A percentile compares a stretch with the other conserved stretches of the same genome.
These are phyloP conservation scores for Hippasteria phrygiana DNA, from an alignment of 53 echinoderm and acorn worm genomes.

Conservation along the genomic window DNA sequence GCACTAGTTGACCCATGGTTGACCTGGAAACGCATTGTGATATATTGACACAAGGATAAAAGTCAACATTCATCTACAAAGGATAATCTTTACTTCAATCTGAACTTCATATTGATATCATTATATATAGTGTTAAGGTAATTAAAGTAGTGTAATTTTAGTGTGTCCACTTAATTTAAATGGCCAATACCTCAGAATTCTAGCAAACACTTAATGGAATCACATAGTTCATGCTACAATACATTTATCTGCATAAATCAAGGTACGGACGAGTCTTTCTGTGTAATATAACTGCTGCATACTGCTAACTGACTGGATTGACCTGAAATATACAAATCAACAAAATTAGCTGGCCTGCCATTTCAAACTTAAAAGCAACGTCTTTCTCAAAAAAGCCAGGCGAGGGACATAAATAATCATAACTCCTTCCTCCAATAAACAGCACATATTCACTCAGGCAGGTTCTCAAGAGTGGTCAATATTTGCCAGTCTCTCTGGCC, in stretches of 20 bases:
- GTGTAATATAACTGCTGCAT: too few species aligned
- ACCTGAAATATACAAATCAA: too few species aligned
- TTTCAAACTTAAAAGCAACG: too few species aligned
- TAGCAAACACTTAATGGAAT: neutral
- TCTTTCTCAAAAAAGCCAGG: too few species aligned
- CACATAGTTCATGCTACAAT: too few species aligned
- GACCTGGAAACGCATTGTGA: neutral
- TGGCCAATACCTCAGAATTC: neutral
- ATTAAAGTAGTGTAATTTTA: neutral
- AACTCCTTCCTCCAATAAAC: too few species aligned
- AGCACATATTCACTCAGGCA: neutral
- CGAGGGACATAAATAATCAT: neutral
- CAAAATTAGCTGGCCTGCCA: too few species aligned
- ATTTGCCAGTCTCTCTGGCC: neutral
- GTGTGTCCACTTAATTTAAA: neutral
- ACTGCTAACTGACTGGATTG: too few species aligned
- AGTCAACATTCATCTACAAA: neutral
- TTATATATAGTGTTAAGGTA: neutral
- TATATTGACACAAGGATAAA: neutral
- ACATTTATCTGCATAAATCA: too few species aligned
- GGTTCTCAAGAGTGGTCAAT: neutral
- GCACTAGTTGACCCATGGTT: neutral
- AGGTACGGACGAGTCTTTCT: too few species aligned
- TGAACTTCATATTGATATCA: neutral
- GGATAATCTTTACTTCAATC: conserved; percentile 9